A percentile compares a stretch with the other conserved stretches of the same genome.
These are phyloP conservation scores for Cyanoliseus patagonus DNA, from an alignment of 2,113 vertebrate species.

Conservation along the genomic window DNA sequence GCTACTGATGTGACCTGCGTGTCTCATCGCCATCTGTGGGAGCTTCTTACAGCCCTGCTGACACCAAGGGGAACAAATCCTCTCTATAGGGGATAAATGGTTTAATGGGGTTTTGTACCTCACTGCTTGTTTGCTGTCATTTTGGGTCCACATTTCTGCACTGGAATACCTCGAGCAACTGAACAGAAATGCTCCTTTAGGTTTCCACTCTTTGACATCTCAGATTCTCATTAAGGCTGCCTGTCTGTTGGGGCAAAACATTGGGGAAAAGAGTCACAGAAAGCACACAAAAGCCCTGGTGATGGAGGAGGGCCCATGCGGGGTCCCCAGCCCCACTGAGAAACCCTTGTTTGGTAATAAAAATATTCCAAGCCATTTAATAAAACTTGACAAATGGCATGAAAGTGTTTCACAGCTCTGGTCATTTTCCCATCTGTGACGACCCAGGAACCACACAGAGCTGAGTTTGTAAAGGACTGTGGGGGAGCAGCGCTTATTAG, in stretches of 20 bases:
- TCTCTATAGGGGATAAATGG: not conserved
- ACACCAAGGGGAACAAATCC: not conserved
- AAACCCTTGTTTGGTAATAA: conserved; percentile 46
- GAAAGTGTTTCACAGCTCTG: conserved; percentile 57
- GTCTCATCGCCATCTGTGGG: not conserved
- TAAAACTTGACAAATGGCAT: conserved; percentile 58
- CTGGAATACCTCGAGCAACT: not conserved
- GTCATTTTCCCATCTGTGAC: conserved; percentile 53
- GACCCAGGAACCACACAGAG: conserved; percentile 39
- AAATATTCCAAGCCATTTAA: conserved; percentile 52
- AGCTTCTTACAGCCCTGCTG: not conserved
- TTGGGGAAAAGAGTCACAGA: not conserved
- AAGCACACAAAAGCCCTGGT: not conserved
- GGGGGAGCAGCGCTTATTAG: conserved; percentile 33
- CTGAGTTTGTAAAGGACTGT: conserved; percentile 36
- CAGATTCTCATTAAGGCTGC: not conserved
- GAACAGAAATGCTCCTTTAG: not conserved
- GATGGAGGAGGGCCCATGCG: not conserved
- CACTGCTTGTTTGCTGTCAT: not conserved
- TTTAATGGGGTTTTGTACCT: not conserved
- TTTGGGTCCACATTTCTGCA: not conserved
- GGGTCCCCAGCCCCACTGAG: conserved; percentile 22
- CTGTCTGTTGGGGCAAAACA: not conserved
- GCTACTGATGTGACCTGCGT: not conserved
- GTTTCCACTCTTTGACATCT: not conserved